These are phyloP conservation scores for Mesorhabditis belari DNA, from an alignment of 2,888 invertebrate species.

Conservation along the genomic window DNA sequence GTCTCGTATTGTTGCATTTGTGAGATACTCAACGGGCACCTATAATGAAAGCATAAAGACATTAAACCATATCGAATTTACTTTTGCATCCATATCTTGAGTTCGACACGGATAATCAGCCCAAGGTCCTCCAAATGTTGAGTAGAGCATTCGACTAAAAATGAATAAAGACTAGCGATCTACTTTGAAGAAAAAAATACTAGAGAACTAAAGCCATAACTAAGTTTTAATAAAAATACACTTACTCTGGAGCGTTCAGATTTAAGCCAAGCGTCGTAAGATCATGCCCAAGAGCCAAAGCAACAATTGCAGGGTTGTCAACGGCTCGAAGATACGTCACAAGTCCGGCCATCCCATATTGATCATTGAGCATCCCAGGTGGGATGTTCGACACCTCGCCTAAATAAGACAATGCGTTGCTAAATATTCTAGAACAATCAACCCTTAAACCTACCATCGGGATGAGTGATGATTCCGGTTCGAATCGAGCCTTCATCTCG, in stretches of 20 bases:
- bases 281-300: slow-evolving; percentile 92
- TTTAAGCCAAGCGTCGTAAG: slow-evolving; percentile 94
- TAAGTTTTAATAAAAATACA: slow-evolving; percentile 5
- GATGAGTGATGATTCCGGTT: slow-evolving; percentile 27
- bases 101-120: slow-evolving; percentile 94
- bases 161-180: slow-evolving; percentile 49
- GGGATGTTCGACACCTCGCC: slow-evolving; percentile 97
- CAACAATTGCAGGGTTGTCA: slow-evolving; percentile 91
- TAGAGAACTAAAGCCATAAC: background rate
- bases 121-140: slow-evolving; percentile 98
- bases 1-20: slow-evolving; percentile 81
- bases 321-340: slow-evolving; percentile 95
- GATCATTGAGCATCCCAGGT: slow-evolving; percentile 94
- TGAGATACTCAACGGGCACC: slow-evolving; percentile 75
- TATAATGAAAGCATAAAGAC: background rate
- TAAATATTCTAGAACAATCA: no score
- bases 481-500: background rate
- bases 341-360: slow-evolving; percentile 97
- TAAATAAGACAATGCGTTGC: slow-evolving; percentile 54
- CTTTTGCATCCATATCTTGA: slow-evolving; percentile 71
- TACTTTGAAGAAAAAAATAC: slow-evolving; percentile 50
- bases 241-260: slow-evolving; percentile 85
- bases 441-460: slow-evolving; percentile 17
- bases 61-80: no score
- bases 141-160: slow-evolving; percentile 69